phyloP scores from a whole-genome alignment of 2,113 vertebrate genomes.

The Rhizomys pruinosus region DNA sequence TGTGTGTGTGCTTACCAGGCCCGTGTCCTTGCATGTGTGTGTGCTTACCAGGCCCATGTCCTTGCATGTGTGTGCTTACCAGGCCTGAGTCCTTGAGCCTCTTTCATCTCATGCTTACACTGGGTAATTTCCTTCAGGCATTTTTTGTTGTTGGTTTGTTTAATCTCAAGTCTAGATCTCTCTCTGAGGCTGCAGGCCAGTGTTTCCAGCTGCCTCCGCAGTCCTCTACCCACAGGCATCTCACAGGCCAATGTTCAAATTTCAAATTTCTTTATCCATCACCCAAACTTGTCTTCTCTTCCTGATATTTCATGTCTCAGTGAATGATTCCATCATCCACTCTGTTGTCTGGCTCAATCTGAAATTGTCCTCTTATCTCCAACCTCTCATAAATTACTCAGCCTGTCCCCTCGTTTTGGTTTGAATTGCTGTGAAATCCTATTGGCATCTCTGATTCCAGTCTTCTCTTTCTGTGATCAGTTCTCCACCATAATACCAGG shows the following conservation, averaged over 20 bases:
- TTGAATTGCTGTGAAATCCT: not conserved
- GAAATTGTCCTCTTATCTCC: not conserved
- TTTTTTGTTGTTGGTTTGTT: slow-evolving; percentile 12
- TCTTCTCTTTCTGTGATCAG: slow-evolving; percentile 1
- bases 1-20: not conserved
- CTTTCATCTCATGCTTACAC: not conserved
- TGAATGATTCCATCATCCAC: not conserved
- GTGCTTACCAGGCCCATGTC: slow-evolving; percentile 4
- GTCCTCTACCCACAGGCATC: slow-evolving; percentile 26
- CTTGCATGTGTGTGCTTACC: slow-evolving; percentile 11
- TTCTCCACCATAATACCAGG: not conserved
- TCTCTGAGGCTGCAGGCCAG: slow-evolving; percentile 33
- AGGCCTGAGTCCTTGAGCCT: not conserved
- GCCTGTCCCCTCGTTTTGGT: not conserved
- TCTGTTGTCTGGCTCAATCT: not conserved
- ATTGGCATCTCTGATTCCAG: slow-evolving; percentile 3
- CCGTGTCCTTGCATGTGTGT: no score
- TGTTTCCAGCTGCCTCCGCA: slow-evolving; percentile 6
- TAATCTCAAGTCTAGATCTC: slow-evolving; percentile 59
- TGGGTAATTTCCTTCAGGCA: slow-evolving; percentile 3
- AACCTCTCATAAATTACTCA: not conserved
- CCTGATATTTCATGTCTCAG: not conserved
- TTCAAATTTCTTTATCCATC: slow-evolving; percentile 10
- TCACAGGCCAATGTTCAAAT: slow-evolving; percentile 39
- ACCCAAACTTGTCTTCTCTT: slow-evolving; percentile 24